A percentile compares a stretch with the other conserved stretches of the same genome.
Evolutionary conservation across 2,888 invertebrate species (phyloP).

Genomic region (Notocelia uddmanniana): DNA sequence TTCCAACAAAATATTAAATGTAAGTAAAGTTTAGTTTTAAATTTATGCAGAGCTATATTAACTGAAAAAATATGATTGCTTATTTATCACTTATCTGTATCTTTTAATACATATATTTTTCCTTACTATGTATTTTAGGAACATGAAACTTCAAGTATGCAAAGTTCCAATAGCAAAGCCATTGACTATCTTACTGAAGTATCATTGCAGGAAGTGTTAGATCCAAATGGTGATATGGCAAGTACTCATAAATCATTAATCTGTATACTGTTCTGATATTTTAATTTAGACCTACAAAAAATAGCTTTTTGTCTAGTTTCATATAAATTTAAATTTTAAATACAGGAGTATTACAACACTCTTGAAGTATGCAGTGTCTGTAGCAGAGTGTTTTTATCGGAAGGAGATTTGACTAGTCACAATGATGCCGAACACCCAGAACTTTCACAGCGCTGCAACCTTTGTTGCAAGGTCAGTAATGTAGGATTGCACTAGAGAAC

Average conservation of each 20-base stretch:
- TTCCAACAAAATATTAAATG: conserved; percentile 46
- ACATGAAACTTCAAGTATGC: conserved; percentile 46
- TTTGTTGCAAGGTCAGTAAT: conserved; percentile 77
- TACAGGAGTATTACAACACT: conserved; percentile 56
- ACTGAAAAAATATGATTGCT: neutral
- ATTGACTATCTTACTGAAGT: conserved; percentile 59
- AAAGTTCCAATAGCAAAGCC: conserved; percentile 49
- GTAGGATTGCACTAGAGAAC: neutral
- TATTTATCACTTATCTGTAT: neutral
- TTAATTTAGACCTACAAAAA: neutral
- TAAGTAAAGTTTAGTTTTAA: conserved; percentile 49
- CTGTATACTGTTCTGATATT: neutral
- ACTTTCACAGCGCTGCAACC: conserved; percentile 79
- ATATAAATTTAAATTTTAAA: neutral
- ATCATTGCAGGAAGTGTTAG: conserved; percentile 62
- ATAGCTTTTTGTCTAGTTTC: neutral
- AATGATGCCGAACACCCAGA: conserved; percentile 78
- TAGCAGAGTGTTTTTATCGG: conserved; percentile 66
- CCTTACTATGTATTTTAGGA: conserved; percentile 51
- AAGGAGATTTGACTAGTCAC: conserved; percentile 68
- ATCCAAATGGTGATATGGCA: conserved; percentile 61
- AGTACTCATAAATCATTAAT: conserved; percentile 32
- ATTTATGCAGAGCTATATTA: neutral
- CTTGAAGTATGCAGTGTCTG: conserved; percentile 71
- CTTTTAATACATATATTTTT: neutral